Conservation (phyloP, 2,797 vertebrate species). For the Eupleurogrammus muticus region DNA sequence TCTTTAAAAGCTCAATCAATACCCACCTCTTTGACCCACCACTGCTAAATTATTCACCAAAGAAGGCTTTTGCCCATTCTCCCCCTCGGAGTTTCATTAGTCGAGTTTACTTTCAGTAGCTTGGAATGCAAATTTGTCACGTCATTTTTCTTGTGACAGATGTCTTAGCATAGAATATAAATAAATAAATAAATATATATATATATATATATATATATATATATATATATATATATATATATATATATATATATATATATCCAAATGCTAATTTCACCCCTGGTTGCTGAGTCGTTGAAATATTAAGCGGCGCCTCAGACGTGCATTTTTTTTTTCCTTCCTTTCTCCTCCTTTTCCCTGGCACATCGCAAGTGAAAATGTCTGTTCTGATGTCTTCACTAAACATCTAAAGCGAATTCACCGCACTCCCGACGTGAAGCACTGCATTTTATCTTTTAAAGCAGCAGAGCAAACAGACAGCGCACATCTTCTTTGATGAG, state of each 20-base stretch:
- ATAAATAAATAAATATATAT: no score
- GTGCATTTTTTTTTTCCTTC: slow-evolving; percentile 1
- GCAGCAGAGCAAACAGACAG: slow-evolving; percentile 62
- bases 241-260: no score
- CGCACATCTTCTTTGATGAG: slow-evolving; percentile 64
- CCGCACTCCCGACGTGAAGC: slow-evolving; percentile 48
- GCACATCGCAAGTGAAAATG: slow-evolving; percentile 73
- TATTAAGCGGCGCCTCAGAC: slow-evolving; percentile 59
- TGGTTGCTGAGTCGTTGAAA: slow-evolving; percentile 67
- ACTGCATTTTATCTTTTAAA: slow-evolving; percentile 73
- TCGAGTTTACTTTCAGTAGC: slow-evolving; percentile 82
- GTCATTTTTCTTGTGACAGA: slow-evolving; percentile 49
- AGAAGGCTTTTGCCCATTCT: slow-evolving; percentile 73
- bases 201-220: no score
- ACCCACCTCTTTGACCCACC: slow-evolving; percentile 85
- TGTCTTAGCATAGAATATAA: slow-evolving; percentile 69
- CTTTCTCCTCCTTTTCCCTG: slow-evolving; percentile 54
- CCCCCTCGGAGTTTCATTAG: slow-evolving; percentile 83
- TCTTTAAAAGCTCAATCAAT: slow-evolving; percentile 91
- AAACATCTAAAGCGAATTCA: slow-evolving; percentile 72
- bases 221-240: no score
- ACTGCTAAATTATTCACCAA: slow-evolving; percentile 92
- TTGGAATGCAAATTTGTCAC: slow-evolving; percentile 45
- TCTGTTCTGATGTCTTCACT: slow-evolving; percentile 79
- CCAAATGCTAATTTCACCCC: slow-evolving; percentile 79